Base-by-base conservation (phyloP, 2,888 invertebrate species). In the Cephonodes hylas region DNA sequence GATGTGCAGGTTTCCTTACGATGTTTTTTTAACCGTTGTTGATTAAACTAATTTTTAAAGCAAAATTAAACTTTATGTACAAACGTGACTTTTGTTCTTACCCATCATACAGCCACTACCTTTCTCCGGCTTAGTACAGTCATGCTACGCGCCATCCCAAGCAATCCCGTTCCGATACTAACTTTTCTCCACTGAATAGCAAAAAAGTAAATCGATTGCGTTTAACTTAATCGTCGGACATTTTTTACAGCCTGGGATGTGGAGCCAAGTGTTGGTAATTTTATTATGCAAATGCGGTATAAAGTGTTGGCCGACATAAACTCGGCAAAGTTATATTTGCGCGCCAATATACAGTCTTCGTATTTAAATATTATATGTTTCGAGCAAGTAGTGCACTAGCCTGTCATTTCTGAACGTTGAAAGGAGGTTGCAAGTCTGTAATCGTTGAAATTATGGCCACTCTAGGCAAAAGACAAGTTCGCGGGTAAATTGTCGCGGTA, bases 251-350 rank as follows among this genome's bases (percentile, higher is more conserved):
- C 18, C 44, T 58, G 61, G 44, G 22, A 45, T 57, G 45, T 45
- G 59, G 20, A 38, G 38, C 59, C 60, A 63, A 64, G 73, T 73
- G 70, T 72, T 72, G 71, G 87, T 89, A 91, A 91, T 92, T 91
- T 89, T 88, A 91, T 92, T 92, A 91, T 91, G 91, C 90, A 91
- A 92, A 92, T 91, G 84, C 74, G 70, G 83, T 78, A 81, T 91
- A 89, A 91, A 89, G 91, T 91, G 91, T 91, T 90, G 86, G 86
- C 82, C 78, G 85, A 80, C 79, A 83, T 89, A 89, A 91, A 90
- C 83, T 38, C 15, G 8, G 13, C 58, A 45, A 61, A 45, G n/a
- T 61, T 57, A 57, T 20, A 58, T 58, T 57, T 61, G 34, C 64
- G 42, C 58, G 45, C 22, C 18, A 23, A n/a, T 15, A 45, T 38